Evolutionary conservation across 64 coral and sea anemone genomes (phyloP), one percentile per base, ranked within the genome.

Genomic region (Actinia tenebrosa): DNA sequence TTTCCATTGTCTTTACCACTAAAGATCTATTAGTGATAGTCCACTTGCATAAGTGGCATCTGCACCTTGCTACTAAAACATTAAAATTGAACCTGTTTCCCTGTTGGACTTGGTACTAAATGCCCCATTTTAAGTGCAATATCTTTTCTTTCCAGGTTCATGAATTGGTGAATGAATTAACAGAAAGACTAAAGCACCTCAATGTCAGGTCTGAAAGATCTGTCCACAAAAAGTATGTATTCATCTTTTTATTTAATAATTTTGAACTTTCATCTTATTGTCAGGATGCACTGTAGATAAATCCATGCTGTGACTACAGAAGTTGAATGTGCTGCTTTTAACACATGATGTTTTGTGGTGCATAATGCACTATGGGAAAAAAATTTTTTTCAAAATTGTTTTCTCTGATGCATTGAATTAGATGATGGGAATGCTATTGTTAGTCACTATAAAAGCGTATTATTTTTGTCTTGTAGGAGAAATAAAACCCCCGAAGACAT

Each of bases 151-250:
- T 89, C 3, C 20, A 98, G 95, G 95, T 98, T 56, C 91, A 98
- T n/a, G 84, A 91, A 15, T 80, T 98, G 16, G 86, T 88, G 1
- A 91, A 88, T 84, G 95, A 98, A 20, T 64, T 98, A 30, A 88
- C 91, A 27, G 61, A 91, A 46, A 90, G 95, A 72, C 84, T 98
- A 62, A 88, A 89, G 27, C 79, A 79, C n/a, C 87, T 98, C 5
- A 98, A 98, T 44, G 52, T 98, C 53, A 87, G 92, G 37, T 80
- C 89, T 20, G 81, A 88, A 7, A 72, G 80, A 44, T 77, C 86
- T 64, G 44, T 98, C 19, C 87, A 98, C 83, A 84, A 89, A 43
- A 98, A 91, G 95, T 93, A 82, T 85, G 88, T 86, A 62, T 37
- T 7, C 18, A 5, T 81, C 14, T 7, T 81, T 45, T 81, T 23